Conservation (phyloP, 1,140 invertebrate species). For the Eupristina koningsbergeri region DNA sequence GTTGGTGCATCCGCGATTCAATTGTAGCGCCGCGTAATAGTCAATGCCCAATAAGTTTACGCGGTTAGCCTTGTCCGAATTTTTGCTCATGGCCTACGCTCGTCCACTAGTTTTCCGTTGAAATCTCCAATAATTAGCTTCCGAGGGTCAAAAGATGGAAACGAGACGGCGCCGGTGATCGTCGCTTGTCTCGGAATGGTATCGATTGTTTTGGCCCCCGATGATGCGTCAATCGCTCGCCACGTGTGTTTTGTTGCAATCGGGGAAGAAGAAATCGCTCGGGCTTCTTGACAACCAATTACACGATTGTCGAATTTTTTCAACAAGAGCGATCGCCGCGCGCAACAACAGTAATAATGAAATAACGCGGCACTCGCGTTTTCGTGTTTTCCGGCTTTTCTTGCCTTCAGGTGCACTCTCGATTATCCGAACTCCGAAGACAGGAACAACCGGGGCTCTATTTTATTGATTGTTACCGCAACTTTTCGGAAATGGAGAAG, state of each 20-base stretch:
- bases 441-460: not conserved
- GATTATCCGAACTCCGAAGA: not conserved
- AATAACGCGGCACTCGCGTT: conserved; percentile 17
- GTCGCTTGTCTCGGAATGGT: conserved; percentile 26
- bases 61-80: not conserved
- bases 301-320: conserved; percentile 45
- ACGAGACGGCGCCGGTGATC: not conserved
- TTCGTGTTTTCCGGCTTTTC: conserved; percentile 7
- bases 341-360: conserved; percentile 45
- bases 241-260: conserved; percentile 5
- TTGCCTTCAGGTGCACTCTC: not conserved
- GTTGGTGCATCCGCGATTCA: conserved; percentile 78
- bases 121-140: not conserved
- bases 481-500: conserved; percentile 35
- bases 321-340: conserved; percentile 30
- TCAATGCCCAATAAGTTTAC: conserved; percentile 75
- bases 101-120: too few relatives aligned
- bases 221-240: not conserved
- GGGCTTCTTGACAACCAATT: conserved; percentile 42
- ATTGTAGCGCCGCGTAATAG: conserved; percentile 85
- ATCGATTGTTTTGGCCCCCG: conserved; percentile 26
- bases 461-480: not conserved
- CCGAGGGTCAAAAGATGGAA: not conserved
- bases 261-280: conserved; percentile 60
- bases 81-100: not conserved